Conservation (phyloP, 2,797 vertebrate species). For the Sorex maritimensis region DNA sequence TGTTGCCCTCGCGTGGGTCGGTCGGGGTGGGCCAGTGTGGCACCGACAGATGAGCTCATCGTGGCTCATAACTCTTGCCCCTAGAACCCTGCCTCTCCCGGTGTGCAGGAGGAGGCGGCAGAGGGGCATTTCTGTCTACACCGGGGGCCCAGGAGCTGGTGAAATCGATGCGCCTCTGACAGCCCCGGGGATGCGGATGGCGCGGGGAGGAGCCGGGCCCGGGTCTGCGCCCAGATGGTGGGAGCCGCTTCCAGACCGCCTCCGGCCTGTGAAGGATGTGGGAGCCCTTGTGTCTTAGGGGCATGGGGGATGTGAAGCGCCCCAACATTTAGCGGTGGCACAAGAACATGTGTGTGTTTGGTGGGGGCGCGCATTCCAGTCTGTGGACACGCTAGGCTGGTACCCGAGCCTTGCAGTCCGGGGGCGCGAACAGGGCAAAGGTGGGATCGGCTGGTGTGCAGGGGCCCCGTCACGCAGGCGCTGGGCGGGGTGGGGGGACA, state of each 20-base stretch:
- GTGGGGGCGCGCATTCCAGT: not conserved
- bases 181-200: not conserved
- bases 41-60: slow-evolving; percentile 22
- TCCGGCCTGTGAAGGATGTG: slow-evolving; percentile 25
- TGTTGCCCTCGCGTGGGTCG: not conserved
- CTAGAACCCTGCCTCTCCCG: not conserved
- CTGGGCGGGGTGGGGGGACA: not conserved
- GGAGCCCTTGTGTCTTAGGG: not conserved
- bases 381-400: not conserved
- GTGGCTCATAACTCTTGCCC: not conserved
- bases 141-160: not conserved
- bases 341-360: not conserved
- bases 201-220: not conserved
- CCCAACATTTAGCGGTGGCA: not conserved
- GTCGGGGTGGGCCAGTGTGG: not conserved
- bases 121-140: not conserved
- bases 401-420: not conserved
- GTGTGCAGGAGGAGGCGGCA: not conserved
- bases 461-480: no score
- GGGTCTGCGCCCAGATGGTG: no score
- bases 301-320: not conserved
- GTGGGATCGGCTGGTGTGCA: not conserved
- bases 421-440: not conserved
- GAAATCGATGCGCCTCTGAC: not conserved
- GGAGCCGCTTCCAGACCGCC: slow-evolving; percentile 3